Base-by-base conservation (phyloP, 2,888 invertebrate species). In the Platycheirus rosarum region DNA sequence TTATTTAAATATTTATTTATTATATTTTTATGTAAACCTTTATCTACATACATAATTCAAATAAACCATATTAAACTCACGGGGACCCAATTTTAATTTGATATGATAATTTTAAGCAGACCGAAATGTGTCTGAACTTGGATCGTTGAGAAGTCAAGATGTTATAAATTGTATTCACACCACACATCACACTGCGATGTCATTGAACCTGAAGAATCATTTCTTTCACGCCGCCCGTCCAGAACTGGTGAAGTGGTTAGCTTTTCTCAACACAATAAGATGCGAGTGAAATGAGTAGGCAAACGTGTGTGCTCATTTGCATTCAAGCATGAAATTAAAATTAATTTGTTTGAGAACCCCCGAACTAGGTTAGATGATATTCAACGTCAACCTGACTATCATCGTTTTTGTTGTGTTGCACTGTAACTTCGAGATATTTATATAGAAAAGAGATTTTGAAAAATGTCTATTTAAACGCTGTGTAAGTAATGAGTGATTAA, bases 201-300 rank as follows among this genome's bases (percentile, higher is more conserved):
- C 77, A 68, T 44, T 82, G 82, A 82, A 82, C 82, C 73, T 82
- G 13, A 29, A n/a, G 16, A 77, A 63, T 68, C 73, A 82, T 57
- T 77, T 82, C 77, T 77, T 77, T 68, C 77, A 68, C 73, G 77
- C 77, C 73, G 77, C 77, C 53, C 70, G 32, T 60, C 26, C 40
- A 29, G 9, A 69, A 18, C 66, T 53, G 42, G 42, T 42, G 51
- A 70, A 60, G 55, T 26, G 69, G 63, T 35, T 65, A 62, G 60
- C 32, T 60, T 48, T 62, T 71, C 40, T 49, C 71, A 70, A 70
- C 44, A 35, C 65, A 53, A 49, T 70, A 23, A 26, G 49, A 20
- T 49, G 69, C 44, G 35, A 57, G 79, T 74, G n/a, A 66, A 40
- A 74, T 55, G 60, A 53, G 70, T 75, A 57, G 44, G 23, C 14